A percentile compares a stretch with the other conserved stretches of the same genome.
These are phyloP conservation scores for Bombus consobrinus DNA, from an alignment of 1,140 invertebrate genomes.

Conservation along the genomic window DNA sequence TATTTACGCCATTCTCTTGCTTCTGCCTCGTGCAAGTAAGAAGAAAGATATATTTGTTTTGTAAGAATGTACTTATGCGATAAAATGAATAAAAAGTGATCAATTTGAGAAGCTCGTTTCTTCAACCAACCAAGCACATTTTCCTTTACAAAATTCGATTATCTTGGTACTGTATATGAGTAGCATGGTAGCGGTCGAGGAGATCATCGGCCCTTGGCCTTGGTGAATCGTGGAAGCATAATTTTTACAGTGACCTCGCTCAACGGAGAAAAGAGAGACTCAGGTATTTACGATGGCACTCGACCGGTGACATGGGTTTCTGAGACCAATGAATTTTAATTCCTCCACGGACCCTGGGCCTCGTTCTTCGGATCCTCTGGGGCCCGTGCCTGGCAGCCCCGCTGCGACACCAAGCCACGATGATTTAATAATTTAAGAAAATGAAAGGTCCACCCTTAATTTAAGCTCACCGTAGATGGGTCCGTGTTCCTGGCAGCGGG, in stretches of 20 bases:
- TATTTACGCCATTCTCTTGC: no score
- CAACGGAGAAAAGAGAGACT: constrained; percentile 50
- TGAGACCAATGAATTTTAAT: constrained; percentile 83
- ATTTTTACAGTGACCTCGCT: constrained; percentile 78
- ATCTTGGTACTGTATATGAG: no score
- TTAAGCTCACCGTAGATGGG: constrained; percentile 72
- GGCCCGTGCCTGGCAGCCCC: constrained; percentile 68
- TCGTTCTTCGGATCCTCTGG: constrained; percentile 63
- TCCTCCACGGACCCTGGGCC: constrained; percentile 69
- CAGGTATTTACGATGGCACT: constrained; percentile 83
- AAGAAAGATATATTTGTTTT: no score
- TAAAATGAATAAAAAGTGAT: background rate
- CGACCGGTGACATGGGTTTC: constrained; percentile 82
- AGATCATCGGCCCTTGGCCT: constrained; percentile 47
- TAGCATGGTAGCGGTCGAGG: no score
- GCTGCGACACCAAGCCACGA: constrained; percentile 80
- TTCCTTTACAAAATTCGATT: background rate
- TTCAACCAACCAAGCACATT: background rate
- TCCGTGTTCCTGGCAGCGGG: constrained; percentile 72
- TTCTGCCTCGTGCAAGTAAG: no score
- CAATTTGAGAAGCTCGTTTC: no score
- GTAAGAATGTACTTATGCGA: background rate
- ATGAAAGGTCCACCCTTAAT: constrained; percentile 80
- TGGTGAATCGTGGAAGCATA: constrained; percentile 70
- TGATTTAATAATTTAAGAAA: constrained; percentile 83